Evolutionary conservation across 2,888 invertebrate species (phyloP), one percentile per base, ranked within the genome.

Genomic region (Keiferia lycopersicella): DNA sequence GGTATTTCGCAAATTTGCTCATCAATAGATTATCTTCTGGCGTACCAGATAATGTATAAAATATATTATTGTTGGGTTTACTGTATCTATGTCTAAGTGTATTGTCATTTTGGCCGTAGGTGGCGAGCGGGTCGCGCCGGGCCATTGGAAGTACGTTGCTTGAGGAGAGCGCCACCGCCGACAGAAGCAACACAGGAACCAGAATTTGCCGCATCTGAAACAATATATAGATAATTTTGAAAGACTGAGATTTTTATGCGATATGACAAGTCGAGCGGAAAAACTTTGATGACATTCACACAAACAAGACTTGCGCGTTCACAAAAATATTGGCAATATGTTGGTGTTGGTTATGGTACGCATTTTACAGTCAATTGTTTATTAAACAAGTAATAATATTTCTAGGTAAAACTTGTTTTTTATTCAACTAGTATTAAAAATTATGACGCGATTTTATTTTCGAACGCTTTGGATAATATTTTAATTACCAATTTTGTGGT

Each of bases 181-280:
- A 81, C n/a, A 91, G 80, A 58, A 91, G 72, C 69, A 90, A 70
- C 67, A 82, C 75, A 70, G 84, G 82, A 73, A 88, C 77, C 64
- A 88, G 71, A 61, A 73, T 76, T 69, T 80, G 82, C 64, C 79
- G 78, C 84, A 90, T 89, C 91, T 91, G 90, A 53, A 89, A 88
- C 84, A 87, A 85, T 59, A 34, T 34, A 26, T 26, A n/a, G 34
- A 7, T 34, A 34, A 34, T 34, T 1, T 10, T 1, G 34, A 7
- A 34, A 34, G 34, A 8, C 8, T 34, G 8, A 4, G 6, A 4
- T 26, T 4, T 2, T 2, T 26, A 26, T 26, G 26, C 3, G 6
- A 34, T 34, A 34, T 34, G 34, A 10, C 6, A 34, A 8, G 1
- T 34, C 34, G 34, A 7, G 34, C 34, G 34, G 34, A 10, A 34